Conservation (phyloP, 1,140 invertebrate genomes). For the Agrilus planipennis region DNA sequence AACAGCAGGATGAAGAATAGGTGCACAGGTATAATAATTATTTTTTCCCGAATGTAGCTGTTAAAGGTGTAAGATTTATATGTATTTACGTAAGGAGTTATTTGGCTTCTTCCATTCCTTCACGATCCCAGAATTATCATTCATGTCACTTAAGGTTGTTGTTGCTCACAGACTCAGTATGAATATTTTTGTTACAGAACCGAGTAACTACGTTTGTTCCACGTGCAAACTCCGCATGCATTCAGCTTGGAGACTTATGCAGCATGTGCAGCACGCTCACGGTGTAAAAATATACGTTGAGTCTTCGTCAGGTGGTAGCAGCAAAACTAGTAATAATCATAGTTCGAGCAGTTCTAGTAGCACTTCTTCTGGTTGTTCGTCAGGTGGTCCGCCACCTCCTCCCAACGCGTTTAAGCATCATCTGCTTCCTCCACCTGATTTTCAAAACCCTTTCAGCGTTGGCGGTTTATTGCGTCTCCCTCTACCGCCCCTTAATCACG, state of each 20-base stretch:
- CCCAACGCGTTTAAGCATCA: slow-evolving; percentile 47
- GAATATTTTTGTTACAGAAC: slow-evolving; percentile 76
- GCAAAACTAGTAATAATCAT: slow-evolving; percentile 36
- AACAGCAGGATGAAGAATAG: too few species aligned
- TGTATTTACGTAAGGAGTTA: too few species aligned
- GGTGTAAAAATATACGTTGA: slow-evolving; percentile 88
- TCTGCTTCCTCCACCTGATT: slow-evolving; percentile 50
- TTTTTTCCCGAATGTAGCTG: too few species aligned
- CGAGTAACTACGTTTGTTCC: slow-evolving; percentile 84
- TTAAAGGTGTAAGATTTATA: too few species aligned
- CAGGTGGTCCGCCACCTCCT: slow-evolving; percentile 46
- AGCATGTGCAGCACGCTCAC: slow-evolving; percentile 88
- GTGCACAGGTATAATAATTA: too few species aligned
- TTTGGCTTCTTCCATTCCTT: too few species aligned
- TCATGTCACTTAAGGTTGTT: too few species aligned
- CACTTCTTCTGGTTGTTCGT: slow-evolving; percentile 39
- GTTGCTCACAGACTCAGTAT: too few species aligned
- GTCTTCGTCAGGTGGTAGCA: slow-evolving; percentile 28
- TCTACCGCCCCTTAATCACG: slow-evolving; percentile 46
- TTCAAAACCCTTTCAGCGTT: slow-evolving; percentile 56
- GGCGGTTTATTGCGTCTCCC: slow-evolving; percentile 53
- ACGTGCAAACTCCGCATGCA: slow-evolving; percentile 82
- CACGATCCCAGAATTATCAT: too few species aligned
- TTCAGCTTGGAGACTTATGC: slow-evolving; percentile 87
- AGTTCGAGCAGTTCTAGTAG: slow-evolving; percentile 43